These are phyloP conservation scores for Cepaea hortensis DNA, from an alignment of 2,888 invertebrate genomes.

Conservation along the genomic window DNA sequence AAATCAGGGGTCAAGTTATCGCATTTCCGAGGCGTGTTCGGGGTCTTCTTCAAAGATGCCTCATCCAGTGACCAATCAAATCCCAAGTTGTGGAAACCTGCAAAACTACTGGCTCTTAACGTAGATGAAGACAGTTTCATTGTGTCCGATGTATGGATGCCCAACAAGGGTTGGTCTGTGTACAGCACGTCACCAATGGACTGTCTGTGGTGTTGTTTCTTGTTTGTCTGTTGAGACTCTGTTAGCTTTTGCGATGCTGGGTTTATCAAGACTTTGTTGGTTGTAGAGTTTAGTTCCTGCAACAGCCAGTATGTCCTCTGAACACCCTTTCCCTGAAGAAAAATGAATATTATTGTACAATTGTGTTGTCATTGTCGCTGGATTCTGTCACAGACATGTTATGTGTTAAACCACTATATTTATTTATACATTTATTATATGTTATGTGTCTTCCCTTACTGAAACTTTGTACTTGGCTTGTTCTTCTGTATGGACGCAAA, in stretches of 20 bases:
- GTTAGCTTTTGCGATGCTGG: background rate
- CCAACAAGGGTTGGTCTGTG: background rate
- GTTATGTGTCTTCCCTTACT: too few relatives aligned
- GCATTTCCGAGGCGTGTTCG: background rate
- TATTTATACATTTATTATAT: too few relatives aligned
- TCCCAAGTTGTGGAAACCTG: background rate
- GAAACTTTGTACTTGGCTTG: too few relatives aligned
- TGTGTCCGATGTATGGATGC: background rate
- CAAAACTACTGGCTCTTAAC: background rate
- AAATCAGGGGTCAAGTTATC: background rate
- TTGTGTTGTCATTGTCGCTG: too few relatives aligned
- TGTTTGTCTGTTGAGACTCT: background rate
- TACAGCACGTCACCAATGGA: background rate
- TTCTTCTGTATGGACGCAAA: too few relatives aligned
- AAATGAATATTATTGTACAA: background rate
- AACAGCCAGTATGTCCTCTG: slow-evolving; percentile 50
- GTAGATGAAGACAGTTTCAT: background rate
- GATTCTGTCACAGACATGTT: too few relatives aligned
- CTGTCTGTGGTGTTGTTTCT: background rate
- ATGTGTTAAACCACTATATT: too few relatives aligned
- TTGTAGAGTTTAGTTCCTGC: slow-evolving; percentile 9
- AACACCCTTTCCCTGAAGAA: slow-evolving; percentile 50
- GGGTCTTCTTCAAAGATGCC: background rate
- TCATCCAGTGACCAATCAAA: background rate
- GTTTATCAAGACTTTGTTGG: background rate